Conservation (phyloP, 92 coral and sea anemone species). For the Nematostella vectensis region DNA sequence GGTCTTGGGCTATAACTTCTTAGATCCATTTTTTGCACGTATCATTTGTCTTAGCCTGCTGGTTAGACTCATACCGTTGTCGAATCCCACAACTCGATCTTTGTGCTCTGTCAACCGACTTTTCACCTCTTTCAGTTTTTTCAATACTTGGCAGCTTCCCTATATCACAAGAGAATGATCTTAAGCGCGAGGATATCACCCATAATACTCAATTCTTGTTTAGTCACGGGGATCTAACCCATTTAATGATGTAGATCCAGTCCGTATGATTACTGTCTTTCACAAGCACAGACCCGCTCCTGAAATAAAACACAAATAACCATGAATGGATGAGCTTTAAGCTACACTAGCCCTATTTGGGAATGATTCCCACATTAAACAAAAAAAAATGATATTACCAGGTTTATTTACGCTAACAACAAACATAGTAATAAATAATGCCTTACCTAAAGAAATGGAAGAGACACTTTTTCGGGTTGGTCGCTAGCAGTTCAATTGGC, state of each 20-base stretch:
- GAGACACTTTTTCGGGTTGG: slow-evolving; percentile 81
- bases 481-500: slow-evolving; percentile 75
- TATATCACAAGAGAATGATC: slow-evolving; percentile 7
- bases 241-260: slow-evolving; percentile 94
- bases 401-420: too few species aligned
- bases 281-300: slow-evolving; percentile 93
- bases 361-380: too few species aligned
- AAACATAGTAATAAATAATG: too few species aligned
- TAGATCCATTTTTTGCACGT: neutral
- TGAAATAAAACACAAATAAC: too few species aligned
- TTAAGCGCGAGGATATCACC: neutral
- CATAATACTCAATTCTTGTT: neutral
- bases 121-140: slow-evolving; percentile 73
- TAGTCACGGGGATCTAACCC: slow-evolving; percentile 27
- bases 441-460: slow-evolving; percentile 95
- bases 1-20: neutral
- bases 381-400: too few species aligned
- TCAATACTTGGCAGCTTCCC: slow-evolving; percentile 95
- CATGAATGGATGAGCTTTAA: too few species aligned
- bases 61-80: slow-evolving; percentile 78
- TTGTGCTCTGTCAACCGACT: slow-evolving; percentile 78
- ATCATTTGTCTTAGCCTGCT: too few species aligned
- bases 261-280: slow-evolving; percentile 92
- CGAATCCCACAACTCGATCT: slow-evolving; percentile 91
- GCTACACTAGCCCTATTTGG: too few species aligned